Conservation (phyloP, 2,797 vertebrate species). For the Sebastes umbrosus region DNA sequence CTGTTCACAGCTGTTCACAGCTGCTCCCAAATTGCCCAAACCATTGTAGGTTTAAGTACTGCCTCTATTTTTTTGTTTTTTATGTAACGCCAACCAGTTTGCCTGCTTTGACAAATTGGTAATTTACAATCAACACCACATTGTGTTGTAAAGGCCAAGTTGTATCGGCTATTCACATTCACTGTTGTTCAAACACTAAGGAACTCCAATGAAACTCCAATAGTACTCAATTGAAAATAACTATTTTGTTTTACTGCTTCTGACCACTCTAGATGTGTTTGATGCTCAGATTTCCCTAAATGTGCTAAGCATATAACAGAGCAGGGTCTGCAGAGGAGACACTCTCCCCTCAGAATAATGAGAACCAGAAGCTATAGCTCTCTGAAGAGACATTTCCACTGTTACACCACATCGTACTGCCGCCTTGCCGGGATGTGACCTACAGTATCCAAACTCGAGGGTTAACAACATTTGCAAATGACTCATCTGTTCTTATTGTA, state of each 20-base stretch:
- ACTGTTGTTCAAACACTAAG: not conserved
- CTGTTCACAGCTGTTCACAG: too few species aligned
- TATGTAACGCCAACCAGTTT: too few species aligned
- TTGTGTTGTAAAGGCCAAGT: not conserved
- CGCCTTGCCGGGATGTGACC: conserved; percentile 42
- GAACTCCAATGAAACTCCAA: not conserved
- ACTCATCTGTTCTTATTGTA: conserved; percentile 68
- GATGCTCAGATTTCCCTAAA: conserved; percentile 30
- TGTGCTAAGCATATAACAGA: conserved; percentile 32
- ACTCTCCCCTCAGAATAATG: conserved; percentile 44
- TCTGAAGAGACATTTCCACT: conserved; percentile 57
- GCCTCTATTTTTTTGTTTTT: too few species aligned
- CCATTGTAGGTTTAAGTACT: too few species aligned
- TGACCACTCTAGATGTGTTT: not conserved
- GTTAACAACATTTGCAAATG: conserved; percentile 49
- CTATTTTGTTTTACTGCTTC: not conserved
- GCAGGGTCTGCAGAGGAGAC: conserved; percentile 21
- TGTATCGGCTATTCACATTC: not conserved
- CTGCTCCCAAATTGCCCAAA: too few species aligned
- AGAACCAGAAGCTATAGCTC: conserved; percentile 62
- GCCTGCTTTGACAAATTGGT: not conserved
- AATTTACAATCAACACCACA: not conserved
- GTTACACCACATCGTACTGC: conserved; percentile 14
- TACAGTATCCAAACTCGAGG: conserved; percentile 34
- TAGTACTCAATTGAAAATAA: not conserved